Base-by-base conservation (phyloP, 2,797 vertebrate genomes). In the Falco novaeseelandiae region DNA sequence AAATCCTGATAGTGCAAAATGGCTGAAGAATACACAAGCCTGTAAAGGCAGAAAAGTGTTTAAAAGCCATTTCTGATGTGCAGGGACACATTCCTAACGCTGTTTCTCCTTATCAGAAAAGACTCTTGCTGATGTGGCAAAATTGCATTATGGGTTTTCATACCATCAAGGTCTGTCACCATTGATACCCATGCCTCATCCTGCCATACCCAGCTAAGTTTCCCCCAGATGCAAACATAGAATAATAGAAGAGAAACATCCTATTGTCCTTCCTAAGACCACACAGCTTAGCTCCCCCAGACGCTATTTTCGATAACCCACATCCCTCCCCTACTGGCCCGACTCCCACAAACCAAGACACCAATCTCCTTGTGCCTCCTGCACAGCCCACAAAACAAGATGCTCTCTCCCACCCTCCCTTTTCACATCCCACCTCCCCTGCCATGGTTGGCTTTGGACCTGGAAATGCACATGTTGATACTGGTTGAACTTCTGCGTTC, bases 141-240 rank as follows among this genome's bases (percentile, higher is more conserved):
- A 72, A 61, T 3, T 26, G 4, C 2, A 0, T 73, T 66, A 10
- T 4, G 15, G 71, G 79, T 90, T 91, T 93, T 88, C 29, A 13
- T 38, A 29, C 15, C 0, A 0, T 30, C 29, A 38, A n/a, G 42
- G 16, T 34, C 17, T 1, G 0, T 38, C 72, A 65, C 29, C 9
- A 30, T 81, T 78, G 62, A 51, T 19, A 55, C 4, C 21, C 29
- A 38, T 3, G 4, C 23, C 30, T 42, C 32, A 55, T 49, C 14
- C 12, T 83, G 38, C 32, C 5, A 3, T 58, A 79, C 25, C 19
- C 46, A 90, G 27, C 42, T 63, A 17, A 9, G 1, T 74, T 81
- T 78, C 8, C 25, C 21, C 40, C 61, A 71, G 30, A 13, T 63
- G 23, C 22, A 86, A 94, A 36, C 23, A 32, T 1, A 44, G 34